phyloP scores from a whole-genome alignment of 2,113 vertebrate species.

The Puma concolor region DNA sequence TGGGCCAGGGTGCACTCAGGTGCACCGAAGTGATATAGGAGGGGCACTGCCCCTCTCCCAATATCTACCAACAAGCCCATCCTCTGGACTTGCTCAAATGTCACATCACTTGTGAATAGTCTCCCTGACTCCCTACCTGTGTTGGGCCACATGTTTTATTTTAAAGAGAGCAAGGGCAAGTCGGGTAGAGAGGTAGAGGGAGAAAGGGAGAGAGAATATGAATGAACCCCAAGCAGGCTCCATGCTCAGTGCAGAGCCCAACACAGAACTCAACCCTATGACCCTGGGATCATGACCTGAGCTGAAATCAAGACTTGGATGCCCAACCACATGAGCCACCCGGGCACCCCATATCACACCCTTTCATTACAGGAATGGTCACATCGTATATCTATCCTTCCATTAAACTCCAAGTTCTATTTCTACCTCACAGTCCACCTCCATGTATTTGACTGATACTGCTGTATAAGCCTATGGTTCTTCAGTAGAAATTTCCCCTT shows the following conservation, averaged over 20 bases:
- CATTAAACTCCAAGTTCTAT: neutral
- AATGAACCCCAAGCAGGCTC: too few species aligned
- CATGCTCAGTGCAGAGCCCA: too few species aligned
- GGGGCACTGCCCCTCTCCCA: neutral
- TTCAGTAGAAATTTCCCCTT: slow-evolving; percentile 29
- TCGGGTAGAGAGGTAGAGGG: too few species aligned
- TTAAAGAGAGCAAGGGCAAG: too few species aligned
- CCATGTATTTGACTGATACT: neutral
- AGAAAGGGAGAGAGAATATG: too few species aligned
- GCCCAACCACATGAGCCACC: too few species aligned
- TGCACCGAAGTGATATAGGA: neutral
- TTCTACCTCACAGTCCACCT: neutral
- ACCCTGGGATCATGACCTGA: too few species aligned
- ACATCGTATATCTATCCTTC: neutral
- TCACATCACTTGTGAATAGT: neutral
- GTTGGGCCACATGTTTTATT: too few species aligned
- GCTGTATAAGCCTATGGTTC: neutral
- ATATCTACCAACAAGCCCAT: neutral
- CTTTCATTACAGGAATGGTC: neutral
- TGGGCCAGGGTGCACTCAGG: neutral
- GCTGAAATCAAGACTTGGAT: too few species aligned
- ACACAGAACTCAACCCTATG: too few species aligned
- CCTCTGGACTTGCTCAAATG: neutral
- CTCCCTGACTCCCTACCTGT: neutral
- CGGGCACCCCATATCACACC: too few species aligned